These are phyloP conservation scores for Caenorhabditis doughertyi DNA, from an alignment of 2,888 invertebrate genomes.

Conservation along the genomic window DNA sequence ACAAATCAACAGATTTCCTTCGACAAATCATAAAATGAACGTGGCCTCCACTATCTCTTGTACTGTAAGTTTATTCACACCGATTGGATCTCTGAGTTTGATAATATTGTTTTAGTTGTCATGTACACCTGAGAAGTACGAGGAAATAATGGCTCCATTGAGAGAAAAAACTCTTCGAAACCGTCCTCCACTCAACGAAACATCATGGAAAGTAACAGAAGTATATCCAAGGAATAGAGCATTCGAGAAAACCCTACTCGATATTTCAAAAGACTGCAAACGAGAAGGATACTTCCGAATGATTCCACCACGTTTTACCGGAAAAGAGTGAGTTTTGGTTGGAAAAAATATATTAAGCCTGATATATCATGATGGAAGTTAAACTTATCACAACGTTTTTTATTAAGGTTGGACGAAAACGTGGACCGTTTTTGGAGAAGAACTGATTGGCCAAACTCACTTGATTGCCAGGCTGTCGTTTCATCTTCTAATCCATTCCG, in stretches of 20 bases:
- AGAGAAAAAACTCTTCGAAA: conserved; percentile 51
- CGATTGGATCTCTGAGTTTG: background rate
- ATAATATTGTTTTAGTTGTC: conserved; percentile 12
- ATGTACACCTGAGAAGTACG: conserved; percentile 45
- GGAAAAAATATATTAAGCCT: no score
- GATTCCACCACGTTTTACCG: conserved; percentile 48
- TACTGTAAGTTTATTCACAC: conserved; percentile 6
- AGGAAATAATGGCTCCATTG: conserved; percentile 38
- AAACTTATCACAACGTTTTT: no score
- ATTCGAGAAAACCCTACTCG: conserved; percentile 64
- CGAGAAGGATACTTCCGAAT: conserved; percentile 51
- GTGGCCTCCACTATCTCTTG: conserved; percentile 51
- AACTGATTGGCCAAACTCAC: conserved; percentile 72
- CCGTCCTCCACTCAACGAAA: conserved; percentile 64
- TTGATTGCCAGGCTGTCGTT: conserved; percentile 72
- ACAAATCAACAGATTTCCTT: conserved; percentile 58
- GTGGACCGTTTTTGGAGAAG: conserved; percentile 68
- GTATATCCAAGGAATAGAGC: conserved; percentile 64
- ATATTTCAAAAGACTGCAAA: conserved; percentile 46
- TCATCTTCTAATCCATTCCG: conserved; percentile 70
- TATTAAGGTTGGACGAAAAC: conserved; percentile 46
- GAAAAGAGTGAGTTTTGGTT: conserved; percentile 33
- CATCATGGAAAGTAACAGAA: conserved; percentile 65
- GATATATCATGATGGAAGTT: no score
- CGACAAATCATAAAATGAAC: conserved; percentile 57